Percentiles rank a stretch among this genome's conserved stretches.
Conservation (phyloP, 2,797 vertebrate genomes). For the Otolemur crassicaudatus region DNA sequence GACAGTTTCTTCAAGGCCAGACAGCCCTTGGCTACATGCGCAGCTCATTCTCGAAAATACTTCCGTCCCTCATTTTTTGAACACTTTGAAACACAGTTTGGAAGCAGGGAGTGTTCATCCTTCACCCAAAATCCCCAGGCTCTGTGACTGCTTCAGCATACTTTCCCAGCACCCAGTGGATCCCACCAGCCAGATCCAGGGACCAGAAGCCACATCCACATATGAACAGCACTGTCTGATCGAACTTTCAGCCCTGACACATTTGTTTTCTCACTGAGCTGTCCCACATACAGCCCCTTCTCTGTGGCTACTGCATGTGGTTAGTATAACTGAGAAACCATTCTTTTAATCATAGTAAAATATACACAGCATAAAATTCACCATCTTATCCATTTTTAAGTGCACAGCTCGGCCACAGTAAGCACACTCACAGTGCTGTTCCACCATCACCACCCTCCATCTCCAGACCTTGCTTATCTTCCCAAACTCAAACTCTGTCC, state of each 20-base stretch:
- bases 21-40: background rate
- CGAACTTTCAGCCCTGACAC: background rate
- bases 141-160: too few species aligned
- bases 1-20: background rate
- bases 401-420: background rate
- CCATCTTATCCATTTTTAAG: background rate
- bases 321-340: background rate
- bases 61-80: background rate
- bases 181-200: background rate
- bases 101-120: background rate
- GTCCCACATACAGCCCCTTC: background rate
- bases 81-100: fast-evolving
- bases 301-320: background rate
- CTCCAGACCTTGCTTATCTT: background rate
- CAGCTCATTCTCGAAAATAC: background rate
- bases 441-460: fast-evolving
- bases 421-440: background rate
- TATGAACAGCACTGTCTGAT: fast-evolving
- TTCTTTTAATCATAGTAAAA: background rate
- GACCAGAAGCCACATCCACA: background rate
- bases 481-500: background rate
- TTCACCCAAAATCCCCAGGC: background rate
- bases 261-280: background rate
- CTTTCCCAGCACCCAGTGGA: background rate
- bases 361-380: background rate